These are phyloP conservation scores for Candoia aspera DNA, from an alignment of 2,113 vertebrate species.

Conservation along the genomic window DNA sequence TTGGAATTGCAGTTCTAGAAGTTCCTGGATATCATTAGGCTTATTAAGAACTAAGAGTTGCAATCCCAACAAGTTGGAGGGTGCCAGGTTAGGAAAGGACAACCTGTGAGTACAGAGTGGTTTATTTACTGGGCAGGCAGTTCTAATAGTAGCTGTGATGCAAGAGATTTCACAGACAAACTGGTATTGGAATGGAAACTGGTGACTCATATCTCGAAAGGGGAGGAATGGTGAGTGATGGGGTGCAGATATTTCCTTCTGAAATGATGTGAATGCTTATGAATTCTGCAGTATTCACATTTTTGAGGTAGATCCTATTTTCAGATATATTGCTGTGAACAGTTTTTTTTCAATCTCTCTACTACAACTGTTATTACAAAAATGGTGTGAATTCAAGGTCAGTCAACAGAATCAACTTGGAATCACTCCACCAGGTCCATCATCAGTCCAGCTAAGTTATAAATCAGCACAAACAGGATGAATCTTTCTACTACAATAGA, in stretches of 20 bases:
- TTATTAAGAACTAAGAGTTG: not conserved
- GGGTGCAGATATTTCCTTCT: constrained; percentile 8
- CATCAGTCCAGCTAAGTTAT: constrained; percentile 1
- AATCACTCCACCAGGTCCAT: not conserved
- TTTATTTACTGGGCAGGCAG: not conserved
- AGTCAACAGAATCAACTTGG: not conserved
- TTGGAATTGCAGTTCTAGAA: not conserved
- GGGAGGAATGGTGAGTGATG: not conserved
- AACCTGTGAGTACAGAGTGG: not conserved
- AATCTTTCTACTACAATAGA: not conserved
- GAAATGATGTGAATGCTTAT: not conserved
- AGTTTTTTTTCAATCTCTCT: not conserved
- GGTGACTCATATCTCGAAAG: not conserved
- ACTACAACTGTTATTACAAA: constrained; percentile 1
- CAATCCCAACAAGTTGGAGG: not conserved
- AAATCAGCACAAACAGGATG: not conserved
- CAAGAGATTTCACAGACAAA: not conserved
- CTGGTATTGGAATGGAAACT: not conserved
- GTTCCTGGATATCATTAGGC: not conserved
- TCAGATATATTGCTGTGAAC: constrained; percentile 24
- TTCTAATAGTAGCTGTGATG: not conserved
- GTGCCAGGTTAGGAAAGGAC: not conserved
- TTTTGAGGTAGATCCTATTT: not conserved
- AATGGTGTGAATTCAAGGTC: not conserved
- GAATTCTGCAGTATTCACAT: not conserved